phyloP scores from a whole-genome alignment of 2,797 vertebrate species.

The Ceyx erithaca region DNA sequence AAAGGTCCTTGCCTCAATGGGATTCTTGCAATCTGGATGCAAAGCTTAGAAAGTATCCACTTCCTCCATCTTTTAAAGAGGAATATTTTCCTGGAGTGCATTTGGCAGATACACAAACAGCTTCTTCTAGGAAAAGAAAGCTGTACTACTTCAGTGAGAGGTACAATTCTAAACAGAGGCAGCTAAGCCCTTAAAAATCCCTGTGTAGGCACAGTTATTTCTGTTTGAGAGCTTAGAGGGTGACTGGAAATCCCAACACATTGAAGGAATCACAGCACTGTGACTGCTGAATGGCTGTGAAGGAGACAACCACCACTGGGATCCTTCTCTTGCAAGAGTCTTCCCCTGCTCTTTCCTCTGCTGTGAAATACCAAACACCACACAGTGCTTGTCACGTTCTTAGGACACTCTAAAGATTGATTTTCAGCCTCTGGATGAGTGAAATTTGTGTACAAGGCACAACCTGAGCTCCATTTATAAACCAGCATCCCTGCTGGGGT shows the following conservation, averaged over 20 bases:
- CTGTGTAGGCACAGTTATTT: neutral
- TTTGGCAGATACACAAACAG: neutral
- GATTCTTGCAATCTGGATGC: neutral
- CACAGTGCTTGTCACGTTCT: neutral
- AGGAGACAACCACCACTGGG: neutral
- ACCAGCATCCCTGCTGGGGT: neutral
- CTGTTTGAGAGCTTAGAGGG: neutral
- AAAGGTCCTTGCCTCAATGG: neutral
- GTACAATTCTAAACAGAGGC: slow-evolving; percentile 42
- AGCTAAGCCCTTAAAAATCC: slow-evolving; percentile 42
- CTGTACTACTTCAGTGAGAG: neutral
- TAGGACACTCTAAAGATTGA: neutral
- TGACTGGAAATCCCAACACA: neutral
- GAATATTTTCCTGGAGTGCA: neutral
- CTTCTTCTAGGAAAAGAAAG: neutral
- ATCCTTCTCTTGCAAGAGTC: neutral
- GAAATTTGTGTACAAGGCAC: neutral
- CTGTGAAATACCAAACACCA: neutral
- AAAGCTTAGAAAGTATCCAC: neutral
- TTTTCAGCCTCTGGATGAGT: neutral
- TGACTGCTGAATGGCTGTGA: neutral
- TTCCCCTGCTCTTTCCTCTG: neutral
- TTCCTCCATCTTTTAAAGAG: neutral
- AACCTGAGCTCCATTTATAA: neutral
- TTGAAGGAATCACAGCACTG: neutral